Evolutionary conservation across 1,140 invertebrate species (phyloP).

Genomic region (Archivesica marissinica): DNA sequence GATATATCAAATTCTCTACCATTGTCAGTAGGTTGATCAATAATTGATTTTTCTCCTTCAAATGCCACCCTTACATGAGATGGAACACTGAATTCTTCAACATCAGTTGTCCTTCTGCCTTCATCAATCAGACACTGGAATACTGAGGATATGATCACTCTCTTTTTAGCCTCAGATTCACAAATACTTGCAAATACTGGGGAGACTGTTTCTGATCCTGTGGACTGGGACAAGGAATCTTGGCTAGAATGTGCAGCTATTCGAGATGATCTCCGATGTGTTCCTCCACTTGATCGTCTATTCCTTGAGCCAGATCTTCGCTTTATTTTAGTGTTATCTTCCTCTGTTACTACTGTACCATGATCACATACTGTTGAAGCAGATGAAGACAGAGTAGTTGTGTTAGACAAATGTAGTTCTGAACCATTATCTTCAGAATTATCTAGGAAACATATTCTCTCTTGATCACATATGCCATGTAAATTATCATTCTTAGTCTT

Average conservation of each 20-base stretch:
- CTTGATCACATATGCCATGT: not conserved
- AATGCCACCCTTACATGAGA: not conserved
- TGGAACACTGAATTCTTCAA: slow-evolving; percentile 40
- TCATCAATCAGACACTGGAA: slow-evolving; percentile 60
- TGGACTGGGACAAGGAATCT: not conserved
- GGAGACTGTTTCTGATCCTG: not conserved
- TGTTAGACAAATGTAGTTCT: not conserved
- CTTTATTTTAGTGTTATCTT: not conserved
- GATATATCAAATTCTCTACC: not conserved
- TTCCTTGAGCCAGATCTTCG: slow-evolving; percentile 30
- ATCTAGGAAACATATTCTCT: not conserved
- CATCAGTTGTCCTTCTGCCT: slow-evolving; percentile 38
- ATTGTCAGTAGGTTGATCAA: not conserved
- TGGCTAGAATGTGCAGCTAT: slow-evolving; percentile 16
- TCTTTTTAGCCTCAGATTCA: not conserved
- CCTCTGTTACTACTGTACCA: not conserved
- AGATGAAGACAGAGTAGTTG: not conserved
- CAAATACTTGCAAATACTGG: not conserved
- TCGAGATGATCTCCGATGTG: slow-evolving; percentile 30
- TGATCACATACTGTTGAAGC: not conserved
- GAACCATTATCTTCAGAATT: not conserved
- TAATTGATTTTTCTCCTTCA: not conserved
- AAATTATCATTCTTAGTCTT: not conserved
- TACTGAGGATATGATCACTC: slow-evolving; percentile 47
- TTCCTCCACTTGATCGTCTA: slow-evolving; percentile 15